These are phyloP conservation scores for Cephalopholis sonnerati DNA, from an alignment of 2,113 vertebrate species.

Conservation along the genomic window DNA sequence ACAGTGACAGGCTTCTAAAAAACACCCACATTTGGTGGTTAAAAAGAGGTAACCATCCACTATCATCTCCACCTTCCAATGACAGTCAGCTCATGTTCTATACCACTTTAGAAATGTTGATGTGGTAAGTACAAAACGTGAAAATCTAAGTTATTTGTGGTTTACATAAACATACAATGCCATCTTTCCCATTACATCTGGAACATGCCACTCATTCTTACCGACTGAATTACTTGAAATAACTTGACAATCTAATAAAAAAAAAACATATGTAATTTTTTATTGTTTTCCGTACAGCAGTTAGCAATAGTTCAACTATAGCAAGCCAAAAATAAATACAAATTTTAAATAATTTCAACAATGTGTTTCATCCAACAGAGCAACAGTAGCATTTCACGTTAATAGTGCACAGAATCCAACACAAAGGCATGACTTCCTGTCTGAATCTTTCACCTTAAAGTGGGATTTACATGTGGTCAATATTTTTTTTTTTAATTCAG, in stretches of 20 bases:
- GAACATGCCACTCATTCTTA: slow-evolving; percentile 9
- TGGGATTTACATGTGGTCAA: background rate
- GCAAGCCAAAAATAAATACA: slow-evolving; percentile 84
- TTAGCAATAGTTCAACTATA: slow-evolving; percentile 79
- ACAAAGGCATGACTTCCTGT: slow-evolving; percentile 54
- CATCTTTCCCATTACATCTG: background rate
- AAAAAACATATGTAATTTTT: slow-evolving; percentile 69
- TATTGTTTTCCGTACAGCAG: slow-evolving; percentile 80
- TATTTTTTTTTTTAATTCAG: background rate
- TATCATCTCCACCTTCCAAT: too few relatives aligned
- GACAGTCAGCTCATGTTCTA: too few relatives aligned
- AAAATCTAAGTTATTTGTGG: too few relatives aligned
- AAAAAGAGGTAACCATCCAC: too few relatives aligned
- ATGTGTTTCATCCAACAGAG: slow-evolving; percentile 72
- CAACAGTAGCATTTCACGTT: slow-evolving; percentile 79
- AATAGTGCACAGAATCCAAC: slow-evolving; percentile 48
- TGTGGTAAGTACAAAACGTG: too few relatives aligned
- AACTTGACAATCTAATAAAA: slow-evolving; percentile 32
- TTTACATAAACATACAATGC: too few relatives aligned
- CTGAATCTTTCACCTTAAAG: slow-evolving; percentile 14
- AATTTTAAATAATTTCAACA: slow-evolving; percentile 83
- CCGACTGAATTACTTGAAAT: slow-evolving; percentile 7
- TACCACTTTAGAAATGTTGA: too few relatives aligned
- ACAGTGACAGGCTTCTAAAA: too few relatives aligned
- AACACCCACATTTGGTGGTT: too few relatives aligned